Evolutionary conservation across 2,113 vertebrate genomes (phyloP).

Genomic region (Neolamprologus cancellatus): DNA sequence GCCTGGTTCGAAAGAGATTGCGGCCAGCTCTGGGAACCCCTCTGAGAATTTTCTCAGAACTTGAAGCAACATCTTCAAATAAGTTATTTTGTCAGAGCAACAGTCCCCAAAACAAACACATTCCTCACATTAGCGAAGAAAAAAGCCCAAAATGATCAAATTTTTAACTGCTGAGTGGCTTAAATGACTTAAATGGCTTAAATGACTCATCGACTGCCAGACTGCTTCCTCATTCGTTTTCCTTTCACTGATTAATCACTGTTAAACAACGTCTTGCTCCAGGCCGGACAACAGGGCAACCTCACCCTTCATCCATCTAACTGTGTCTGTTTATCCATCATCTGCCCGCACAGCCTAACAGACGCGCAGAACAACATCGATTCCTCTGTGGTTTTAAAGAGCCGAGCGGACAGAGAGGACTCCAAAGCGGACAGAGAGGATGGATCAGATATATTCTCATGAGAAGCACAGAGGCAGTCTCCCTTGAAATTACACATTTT

Average conservation of each 20-base stretch:
- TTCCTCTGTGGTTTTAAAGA: not conserved
- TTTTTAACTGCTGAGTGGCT: not conserved
- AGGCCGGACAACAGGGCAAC: not conserved
- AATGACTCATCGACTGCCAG: not conserved
- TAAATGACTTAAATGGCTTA: not conserved
- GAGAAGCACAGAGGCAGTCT: not conserved
- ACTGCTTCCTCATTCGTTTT: not conserved
- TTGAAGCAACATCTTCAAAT: not conserved
- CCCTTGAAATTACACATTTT: constrained; percentile 44
- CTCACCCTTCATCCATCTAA: not conserved
- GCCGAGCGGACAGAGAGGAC: not conserved
- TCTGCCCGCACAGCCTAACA: not conserved
- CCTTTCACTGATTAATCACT: not conserved
- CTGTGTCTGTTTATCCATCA: not conserved
- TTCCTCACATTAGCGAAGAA: not conserved
- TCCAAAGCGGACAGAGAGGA: not conserved
- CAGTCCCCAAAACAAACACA: not conserved
- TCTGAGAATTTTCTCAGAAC: not conserved
- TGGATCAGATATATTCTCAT: not conserved
- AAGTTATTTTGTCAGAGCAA: not conserved
- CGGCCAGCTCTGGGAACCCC: not conserved
- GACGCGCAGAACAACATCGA: not conserved
- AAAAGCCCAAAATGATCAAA: not conserved
- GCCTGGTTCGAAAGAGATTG: not conserved
- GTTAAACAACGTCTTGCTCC: not conserved